phyloP scores from a whole-genome alignment of 1,140 invertebrate genomes.

The Orius insidiosus region DNA sequence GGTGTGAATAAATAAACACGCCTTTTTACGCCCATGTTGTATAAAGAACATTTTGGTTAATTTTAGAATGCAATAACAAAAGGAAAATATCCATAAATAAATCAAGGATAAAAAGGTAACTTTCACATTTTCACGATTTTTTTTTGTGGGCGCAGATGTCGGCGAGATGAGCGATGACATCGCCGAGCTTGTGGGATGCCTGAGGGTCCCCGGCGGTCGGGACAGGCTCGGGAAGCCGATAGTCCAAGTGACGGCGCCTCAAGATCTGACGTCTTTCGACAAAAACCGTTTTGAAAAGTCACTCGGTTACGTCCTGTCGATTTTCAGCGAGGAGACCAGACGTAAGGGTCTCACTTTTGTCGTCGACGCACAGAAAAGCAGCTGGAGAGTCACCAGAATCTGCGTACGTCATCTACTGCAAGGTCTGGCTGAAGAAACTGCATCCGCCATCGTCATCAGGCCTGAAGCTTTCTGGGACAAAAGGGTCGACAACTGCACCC shows the following conservation, averaged over 20 bases:
- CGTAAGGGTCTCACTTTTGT: conserved; percentile 38
- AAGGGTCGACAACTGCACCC: conserved; percentile 46
- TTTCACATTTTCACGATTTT: too few relatives aligned
- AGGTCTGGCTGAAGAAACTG: conserved; percentile 24
- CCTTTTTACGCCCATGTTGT: too few relatives aligned
- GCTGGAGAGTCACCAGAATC: conserved; percentile 41
- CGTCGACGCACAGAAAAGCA: conserved; percentile 42
- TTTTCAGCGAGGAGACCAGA: conserved; percentile 36
- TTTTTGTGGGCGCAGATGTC: conserved; percentile 3
- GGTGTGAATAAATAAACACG: too few relatives aligned
- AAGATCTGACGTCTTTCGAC: conserved; percentile 28
- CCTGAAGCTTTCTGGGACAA: conserved; percentile 59
- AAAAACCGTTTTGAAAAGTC: conserved; percentile 12
- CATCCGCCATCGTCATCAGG: conserved; percentile 40
- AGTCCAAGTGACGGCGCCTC: conserved; percentile 39
- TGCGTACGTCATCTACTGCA: conserved; percentile 37
- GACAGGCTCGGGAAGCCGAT: conserved; percentile 44
- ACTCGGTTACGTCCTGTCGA: conserved; percentile 34
- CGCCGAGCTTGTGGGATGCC: conserved; percentile 8
- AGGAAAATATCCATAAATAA: too few relatives aligned
- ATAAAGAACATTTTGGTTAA: too few relatives aligned
- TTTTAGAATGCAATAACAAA: too few relatives aligned
- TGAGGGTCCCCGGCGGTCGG: conserved; percentile 36
- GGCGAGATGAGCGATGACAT: conserved; percentile 10
- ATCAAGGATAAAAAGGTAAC: too few relatives aligned